These are phyloP conservation scores for Smittia aterrima DNA, from an alignment of 2,888 invertebrate species.

Conservation along the genomic window DNA sequence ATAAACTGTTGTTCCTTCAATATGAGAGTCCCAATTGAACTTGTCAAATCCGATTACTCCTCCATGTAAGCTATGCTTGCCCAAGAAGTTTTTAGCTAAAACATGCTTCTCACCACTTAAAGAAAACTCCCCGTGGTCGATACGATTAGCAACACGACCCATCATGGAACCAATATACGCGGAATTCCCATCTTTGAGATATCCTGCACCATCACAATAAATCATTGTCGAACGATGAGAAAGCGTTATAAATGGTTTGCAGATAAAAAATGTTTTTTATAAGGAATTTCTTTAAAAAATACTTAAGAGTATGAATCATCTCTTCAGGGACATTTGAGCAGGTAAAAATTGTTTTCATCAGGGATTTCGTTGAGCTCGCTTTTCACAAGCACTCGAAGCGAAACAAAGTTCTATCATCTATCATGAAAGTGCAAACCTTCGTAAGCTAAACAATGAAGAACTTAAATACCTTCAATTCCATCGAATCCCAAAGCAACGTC, in stretches of 20 bases:
- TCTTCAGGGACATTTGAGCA: not conserved
- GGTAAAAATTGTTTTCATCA: not conserved
- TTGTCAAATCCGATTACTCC: conserved; percentile 60
- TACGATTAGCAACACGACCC: conserved; percentile 62
- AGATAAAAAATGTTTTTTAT: not conserved
- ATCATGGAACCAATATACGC: conserved; percentile 61
- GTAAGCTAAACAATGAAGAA: not conserved
- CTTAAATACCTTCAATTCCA: conserved; percentile 55
- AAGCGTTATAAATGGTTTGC: not conserved
- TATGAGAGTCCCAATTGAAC: conserved; percentile 49
- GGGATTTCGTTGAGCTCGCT: too few species aligned
- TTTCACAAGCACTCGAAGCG: not conserved
- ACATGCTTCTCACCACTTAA: conserved; percentile 56
- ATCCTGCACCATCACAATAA: conserved; percentile 47
- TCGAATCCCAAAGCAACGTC: conserved; percentile 63
- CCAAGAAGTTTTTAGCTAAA: conserved; percentile 56
- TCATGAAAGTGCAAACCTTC: conserved; percentile 48
- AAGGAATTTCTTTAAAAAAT: not conserved
- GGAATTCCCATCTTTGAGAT: conserved; percentile 50
- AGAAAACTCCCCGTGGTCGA: conserved; percentile 56
- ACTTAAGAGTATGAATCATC: not conserved
- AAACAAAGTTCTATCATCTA: conserved; percentile 43
- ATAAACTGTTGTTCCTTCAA: conserved; percentile 55
- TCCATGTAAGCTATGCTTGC: conserved; percentile 60
- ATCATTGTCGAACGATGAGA: conserved; percentile 2